phyloP scores from a whole-genome alignment of 2,888 invertebrate species.

The Hemaris fuciformis region DNA sequence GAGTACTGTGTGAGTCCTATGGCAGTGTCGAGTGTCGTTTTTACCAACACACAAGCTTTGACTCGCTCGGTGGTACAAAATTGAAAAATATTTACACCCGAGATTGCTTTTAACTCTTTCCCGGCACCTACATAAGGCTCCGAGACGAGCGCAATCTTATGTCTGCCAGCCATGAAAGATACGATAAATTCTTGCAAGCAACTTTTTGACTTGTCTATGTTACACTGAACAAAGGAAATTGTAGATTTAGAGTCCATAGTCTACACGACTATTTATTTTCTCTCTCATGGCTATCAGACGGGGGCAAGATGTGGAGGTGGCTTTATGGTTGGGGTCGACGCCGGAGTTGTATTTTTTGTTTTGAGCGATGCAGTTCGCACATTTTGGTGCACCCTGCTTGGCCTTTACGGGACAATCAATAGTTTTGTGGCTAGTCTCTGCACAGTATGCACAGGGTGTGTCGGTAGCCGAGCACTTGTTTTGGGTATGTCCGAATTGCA shows the following conservation, averaged over 20 bases:
- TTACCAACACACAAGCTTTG: conserved; percentile 15
- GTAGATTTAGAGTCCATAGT: neutral
- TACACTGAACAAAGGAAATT: conserved; percentile 11
- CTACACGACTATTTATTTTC: neutral
- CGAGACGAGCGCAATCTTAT: conserved; percentile 13
- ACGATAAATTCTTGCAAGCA: conserved; percentile 10
- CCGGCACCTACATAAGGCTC: conserved; percentile 17
- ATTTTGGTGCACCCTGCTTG: neutral
- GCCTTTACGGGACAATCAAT: conserved; percentile 13
- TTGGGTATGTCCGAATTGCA: conserved; percentile 23
- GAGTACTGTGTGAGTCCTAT: conserved; percentile 17
- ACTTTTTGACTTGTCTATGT: conserved; percentile 10
- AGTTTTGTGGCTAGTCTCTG: conserved; percentile 9
- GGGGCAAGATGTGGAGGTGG: conserved; percentile 2
- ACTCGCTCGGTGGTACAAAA: neutral
- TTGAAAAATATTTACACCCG: conserved; percentile 10
- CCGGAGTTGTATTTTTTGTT: conserved; percentile 2
- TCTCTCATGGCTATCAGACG: neutral
- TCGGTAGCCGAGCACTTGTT: conserved; percentile 9
- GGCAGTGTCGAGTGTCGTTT: neutral
- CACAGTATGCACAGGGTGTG: conserved; percentile 21
- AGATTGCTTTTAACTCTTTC: neutral
- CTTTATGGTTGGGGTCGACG: neutral
- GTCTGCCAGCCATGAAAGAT: neutral
- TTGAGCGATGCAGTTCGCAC: conserved; percentile 20